phyloP scores from a whole-genome alignment of 2,888 invertebrate genomes.

The Morpho deidamia region DNA sequence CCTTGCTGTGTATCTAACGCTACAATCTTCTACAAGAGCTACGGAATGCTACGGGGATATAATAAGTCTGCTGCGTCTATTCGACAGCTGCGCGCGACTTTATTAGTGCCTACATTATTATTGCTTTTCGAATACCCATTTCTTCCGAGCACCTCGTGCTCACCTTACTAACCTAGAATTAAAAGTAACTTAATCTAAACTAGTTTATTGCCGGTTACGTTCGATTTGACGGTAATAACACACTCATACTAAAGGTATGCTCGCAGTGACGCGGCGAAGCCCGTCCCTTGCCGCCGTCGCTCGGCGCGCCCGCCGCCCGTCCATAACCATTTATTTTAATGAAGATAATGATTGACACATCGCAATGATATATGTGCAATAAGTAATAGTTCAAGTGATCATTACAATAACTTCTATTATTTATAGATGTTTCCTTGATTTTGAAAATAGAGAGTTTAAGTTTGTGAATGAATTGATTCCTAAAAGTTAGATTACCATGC shows the following conservation, averaged over 20 bases:
- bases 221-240: slow-evolving; percentile 58
- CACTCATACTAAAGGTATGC: slow-evolving; percentile 67
- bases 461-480: too few species aligned
- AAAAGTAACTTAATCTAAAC: slow-evolving; percentile 58
- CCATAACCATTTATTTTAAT: slow-evolving; percentile 23
- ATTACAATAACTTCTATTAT: too few species aligned
- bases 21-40: slow-evolving; percentile 37
- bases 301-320: slow-evolving; percentile 39
- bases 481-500: too few species aligned
- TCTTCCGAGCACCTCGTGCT: slow-evolving; percentile 72
- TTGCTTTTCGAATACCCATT: slow-evolving; percentile 79
- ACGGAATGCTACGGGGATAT: slow-evolving; percentile 46
- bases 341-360: neutral
- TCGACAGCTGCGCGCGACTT: slow-evolving; percentile 69
- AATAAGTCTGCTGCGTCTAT: slow-evolving; percentile 55
- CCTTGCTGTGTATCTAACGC: slow-evolving; percentile 20
- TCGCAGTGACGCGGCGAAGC: slow-evolving; percentile 44
- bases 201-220: slow-evolving; percentile 72
- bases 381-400: neutral
- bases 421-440: too few species aligned
- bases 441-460: too few species aligned
- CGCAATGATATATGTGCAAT: too few species aligned
- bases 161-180: slow-evolving; percentile 50
- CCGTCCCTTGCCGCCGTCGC: slow-evolving; percentile 43
- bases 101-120: slow-evolving; percentile 70